Evolutionary conservation across 2,888 invertebrate species (phyloP).

Genomic region (Alloplasta piceator): DNA sequence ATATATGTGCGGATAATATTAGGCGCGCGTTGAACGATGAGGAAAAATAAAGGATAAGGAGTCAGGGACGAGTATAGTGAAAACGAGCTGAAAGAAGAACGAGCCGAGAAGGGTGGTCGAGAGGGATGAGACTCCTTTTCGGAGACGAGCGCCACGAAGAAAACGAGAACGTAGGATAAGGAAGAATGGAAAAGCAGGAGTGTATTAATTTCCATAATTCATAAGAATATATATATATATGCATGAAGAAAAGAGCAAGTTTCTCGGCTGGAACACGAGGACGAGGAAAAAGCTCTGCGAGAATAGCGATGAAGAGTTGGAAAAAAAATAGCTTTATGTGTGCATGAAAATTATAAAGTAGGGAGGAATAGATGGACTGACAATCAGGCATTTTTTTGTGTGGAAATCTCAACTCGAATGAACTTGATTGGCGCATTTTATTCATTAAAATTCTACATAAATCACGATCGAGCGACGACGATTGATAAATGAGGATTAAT

Average conservation of each 20-base stretch:
- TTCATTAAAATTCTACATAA: no score
- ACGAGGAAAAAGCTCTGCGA: slow-evolving; percentile 46
- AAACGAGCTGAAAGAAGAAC: slow-evolving; percentile 71
- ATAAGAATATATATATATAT: slow-evolving; percentile 59
- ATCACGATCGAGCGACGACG: no score
- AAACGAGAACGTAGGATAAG: slow-evolving; percentile 30
- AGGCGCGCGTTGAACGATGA: slow-evolving; percentile 27
- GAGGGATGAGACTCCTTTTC: slow-evolving; percentile 45
- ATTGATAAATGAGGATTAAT: no score
- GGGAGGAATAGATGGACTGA: slow-evolving; percentile 41
- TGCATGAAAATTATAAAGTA: slow-evolving; percentile 34
- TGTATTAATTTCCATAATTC: slow-evolving; percentile 74
- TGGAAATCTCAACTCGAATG: no score
- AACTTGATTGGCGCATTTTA: no score
- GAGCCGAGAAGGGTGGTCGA: slow-evolving; percentile 65
- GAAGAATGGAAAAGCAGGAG: slow-evolving; percentile 62
- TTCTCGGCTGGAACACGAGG: slow-evolving; percentile 41
- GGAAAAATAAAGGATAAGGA: slow-evolving; percentile 24
- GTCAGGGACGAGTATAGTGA: slow-evolving; percentile 16
- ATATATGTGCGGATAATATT: neutral
- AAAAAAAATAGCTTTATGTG: neutral
- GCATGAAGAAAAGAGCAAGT: slow-evolving; percentile 51
- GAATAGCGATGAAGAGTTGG: slow-evolving; percentile 22
- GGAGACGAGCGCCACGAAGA: slow-evolving; percentile 3
- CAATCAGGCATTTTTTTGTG: slow-evolving; percentile 8